Evolutionary conservation across 2,797 vertebrate species (phyloP).

Genomic region (Pangasius krempfi): DNA sequence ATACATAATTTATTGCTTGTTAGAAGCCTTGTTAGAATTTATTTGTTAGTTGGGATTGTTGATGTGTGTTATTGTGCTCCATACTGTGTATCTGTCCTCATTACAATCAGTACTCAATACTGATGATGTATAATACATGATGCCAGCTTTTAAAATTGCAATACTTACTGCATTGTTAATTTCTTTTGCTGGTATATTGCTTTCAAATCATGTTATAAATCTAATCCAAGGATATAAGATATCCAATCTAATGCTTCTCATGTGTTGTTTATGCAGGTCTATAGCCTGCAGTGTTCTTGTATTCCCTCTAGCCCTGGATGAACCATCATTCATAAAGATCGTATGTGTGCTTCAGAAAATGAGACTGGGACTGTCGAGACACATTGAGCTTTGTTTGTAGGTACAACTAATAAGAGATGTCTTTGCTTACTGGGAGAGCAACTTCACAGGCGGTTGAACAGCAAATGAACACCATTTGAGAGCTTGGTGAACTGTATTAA

Average conservation of each 20-base stretch:
- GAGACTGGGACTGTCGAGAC: not conserved
- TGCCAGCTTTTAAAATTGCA: not conserved
- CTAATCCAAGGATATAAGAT: not conserved
- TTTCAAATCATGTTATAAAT: not conserved
- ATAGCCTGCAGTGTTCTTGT: not conserved
- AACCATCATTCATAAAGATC: slow-evolving; percentile 19
- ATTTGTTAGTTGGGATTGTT: not conserved
- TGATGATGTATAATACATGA: not conserved
- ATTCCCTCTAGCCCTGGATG: not conserved
- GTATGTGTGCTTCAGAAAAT: slow-evolving; percentile 6
- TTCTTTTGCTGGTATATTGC: not conserved
- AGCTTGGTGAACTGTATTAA: not conserved
- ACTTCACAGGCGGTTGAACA: slow-evolving; percentile 19
- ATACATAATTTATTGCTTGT: not conserved
- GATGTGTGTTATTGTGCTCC: not conserved
- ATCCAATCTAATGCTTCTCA: not conserved
- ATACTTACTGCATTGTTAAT: not conserved
- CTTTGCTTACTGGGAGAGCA: slow-evolving; percentile 1
- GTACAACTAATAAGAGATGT: slow-evolving; percentile 2
- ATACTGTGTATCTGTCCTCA: not conserved
- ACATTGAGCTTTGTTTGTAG: not conserved
- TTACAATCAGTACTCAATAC: not conserved
- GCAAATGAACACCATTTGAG: slow-evolving; percentile 10
- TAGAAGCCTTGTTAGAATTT: not conserved
- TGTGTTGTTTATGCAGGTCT: not conserved